Evolutionary conservation across 2,113 vertebrate species (phyloP), one percentile per base, ranked within the genome.

Genomic region (Bostrychus sinensis): DNA sequence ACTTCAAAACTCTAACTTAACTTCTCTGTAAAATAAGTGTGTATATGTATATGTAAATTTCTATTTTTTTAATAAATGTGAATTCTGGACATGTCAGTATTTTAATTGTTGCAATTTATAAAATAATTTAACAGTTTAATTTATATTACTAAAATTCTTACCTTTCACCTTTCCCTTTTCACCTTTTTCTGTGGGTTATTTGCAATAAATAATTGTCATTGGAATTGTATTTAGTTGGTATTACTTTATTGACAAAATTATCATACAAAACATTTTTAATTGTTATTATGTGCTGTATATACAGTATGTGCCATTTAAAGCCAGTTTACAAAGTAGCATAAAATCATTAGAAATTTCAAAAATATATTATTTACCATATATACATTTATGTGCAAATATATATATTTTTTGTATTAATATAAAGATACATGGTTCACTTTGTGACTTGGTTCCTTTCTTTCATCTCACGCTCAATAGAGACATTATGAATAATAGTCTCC

Each of bases 401-500:
- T n/a, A n/a, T 30, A 12, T 48, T 7, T 0, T 1, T 5, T 14
- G 23, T 1, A 28, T 16, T 30, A 7, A 30, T 17, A 51, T 51
- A 51, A 51, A 51, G 23, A 13, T 36, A 43, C 7, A 42, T 13
- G 4, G 46, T 56, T 77, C 60, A 84, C 2, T 70, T 41, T 58
- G 80, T 87, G 43, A 1, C 46, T 55, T 11, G 51, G 42, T 12
- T 60, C 22, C 74, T 81, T 20, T 89, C 84, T 75, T 41, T 78
- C 51, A 62, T 26, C 70, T 92, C 91, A n/a, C 74, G 79, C 41
- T 89, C 83, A 10, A 81, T 90, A 26, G 84, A 80, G 8, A 73
- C 23, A 2, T 63, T 67, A 11, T 92, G 91, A 72, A 92, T 78
- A 22, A 93, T 91, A 0, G 86, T 86, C 78, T 93, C 92, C 82